phyloP scores from a whole-genome alignment of 2,888 invertebrate species.

The Polydrusus cervinus region DNA sequence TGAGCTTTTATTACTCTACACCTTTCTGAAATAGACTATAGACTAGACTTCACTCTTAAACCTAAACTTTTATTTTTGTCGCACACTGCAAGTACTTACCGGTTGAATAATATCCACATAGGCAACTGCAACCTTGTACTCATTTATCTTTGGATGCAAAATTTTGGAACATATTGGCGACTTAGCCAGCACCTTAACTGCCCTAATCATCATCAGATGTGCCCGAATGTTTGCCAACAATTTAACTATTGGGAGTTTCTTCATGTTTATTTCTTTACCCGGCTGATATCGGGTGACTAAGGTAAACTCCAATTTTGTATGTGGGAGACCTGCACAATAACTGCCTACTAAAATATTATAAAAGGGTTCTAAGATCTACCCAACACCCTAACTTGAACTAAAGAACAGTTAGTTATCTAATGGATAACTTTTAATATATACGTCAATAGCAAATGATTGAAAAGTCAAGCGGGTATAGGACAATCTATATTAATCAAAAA shows the following conservation, averaged over 20 bases:
- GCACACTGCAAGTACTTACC: slow-evolving; percentile 2
- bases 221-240: slow-evolving; percentile 68
- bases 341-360: slow-evolving; percentile 41
- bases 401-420: neutral
- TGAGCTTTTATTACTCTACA: too few species aligned
- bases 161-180: slow-evolving; percentile 77
- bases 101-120: slow-evolving; percentile 32
- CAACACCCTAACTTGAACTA: neutral
- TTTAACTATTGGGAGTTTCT: slow-evolving; percentile 65
- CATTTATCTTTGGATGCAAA: slow-evolving; percentile 74
- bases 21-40: too few species aligned
- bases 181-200: slow-evolving; percentile 75
- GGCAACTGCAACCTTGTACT: slow-evolving; percentile 65
- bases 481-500: too few species aligned
- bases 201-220: slow-evolving; percentile 76
- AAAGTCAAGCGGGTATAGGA: too few species aligned
- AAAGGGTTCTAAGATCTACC: slow-evolving; percentile 5
- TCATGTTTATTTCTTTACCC: slow-evolving; percentile 45
- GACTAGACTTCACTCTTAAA: neutral
- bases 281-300: slow-evolving; percentile 51
- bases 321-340: slow-evolving; percentile 43
- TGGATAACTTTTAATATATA: too few species aligned
- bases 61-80: too few species aligned
- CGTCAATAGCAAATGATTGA: too few species aligned
- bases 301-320: slow-evolving; percentile 54